Evolutionary conservation across 2,888 invertebrate genomes (phyloP).

Genomic region (Hyppa rectilinea): DNA sequence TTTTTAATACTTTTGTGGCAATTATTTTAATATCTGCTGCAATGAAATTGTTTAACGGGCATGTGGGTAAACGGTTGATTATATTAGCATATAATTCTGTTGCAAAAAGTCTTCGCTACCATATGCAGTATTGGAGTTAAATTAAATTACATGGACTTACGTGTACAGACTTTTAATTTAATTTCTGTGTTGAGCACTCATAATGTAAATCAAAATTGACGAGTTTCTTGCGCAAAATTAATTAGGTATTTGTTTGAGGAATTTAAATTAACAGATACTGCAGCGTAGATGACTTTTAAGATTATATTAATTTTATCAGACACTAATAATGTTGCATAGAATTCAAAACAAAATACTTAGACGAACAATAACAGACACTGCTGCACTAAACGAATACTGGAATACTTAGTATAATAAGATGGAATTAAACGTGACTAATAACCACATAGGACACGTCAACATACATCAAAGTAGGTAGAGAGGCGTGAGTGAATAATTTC

Average conservation of each 20-base stretch:
- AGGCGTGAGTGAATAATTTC: constrained; percentile 85
- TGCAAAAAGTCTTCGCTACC: constrained; percentile 44
- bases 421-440: constrained; percentile 28
- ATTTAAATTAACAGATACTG: neutral
- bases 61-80: constrained; percentile 54
- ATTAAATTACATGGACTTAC: constrained; percentile 48
- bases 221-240: constrained; percentile 1
- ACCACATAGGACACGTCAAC: constrained; percentile 70
- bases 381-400: neutral
- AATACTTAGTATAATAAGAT: neutral
- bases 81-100: constrained; percentile 58
- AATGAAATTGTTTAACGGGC: constrained; percentile 60
- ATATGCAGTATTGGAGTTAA: constrained; percentile 36
- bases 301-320: neutral
- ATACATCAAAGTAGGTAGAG: constrained; percentile 75
- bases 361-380: neutral
- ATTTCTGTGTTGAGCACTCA: constrained; percentile 8
- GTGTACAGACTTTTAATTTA: constrained; percentile 40
- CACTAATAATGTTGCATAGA: neutral
- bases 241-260: neutral
- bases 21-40: constrained; percentile 65
- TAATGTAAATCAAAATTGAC: constrained; percentile 23
- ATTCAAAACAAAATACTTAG: neutral
- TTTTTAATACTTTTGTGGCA: constrained; percentile 62
- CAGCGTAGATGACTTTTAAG: neutral